These are phyloP conservation scores for Polydrusus tereticollis DNA, from an alignment of 2,888 invertebrate genomes.

Conservation along the genomic window DNA sequence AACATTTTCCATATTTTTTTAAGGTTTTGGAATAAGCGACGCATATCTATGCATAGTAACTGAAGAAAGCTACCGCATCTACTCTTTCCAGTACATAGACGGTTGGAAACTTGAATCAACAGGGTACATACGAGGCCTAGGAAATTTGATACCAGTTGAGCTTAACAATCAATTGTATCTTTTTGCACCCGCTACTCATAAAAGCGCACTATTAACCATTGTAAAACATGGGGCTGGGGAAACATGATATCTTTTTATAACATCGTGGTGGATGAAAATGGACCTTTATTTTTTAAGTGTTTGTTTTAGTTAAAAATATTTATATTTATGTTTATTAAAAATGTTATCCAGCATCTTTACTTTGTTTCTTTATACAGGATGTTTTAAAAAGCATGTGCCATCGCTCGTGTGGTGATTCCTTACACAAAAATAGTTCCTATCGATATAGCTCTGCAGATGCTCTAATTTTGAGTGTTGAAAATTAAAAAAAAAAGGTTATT, in stretches of 20 bases:
- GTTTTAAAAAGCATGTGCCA: too few relatives aligned
- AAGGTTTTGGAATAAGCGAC: slow-evolving; percentile 61
- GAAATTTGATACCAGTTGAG: slow-evolving; percentile 60
- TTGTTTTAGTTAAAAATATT: slow-evolving; percentile 14
- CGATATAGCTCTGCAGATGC: too few relatives aligned
- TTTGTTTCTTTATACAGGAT: too few relatives aligned
- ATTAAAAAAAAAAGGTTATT: too few relatives aligned
- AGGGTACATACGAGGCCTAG: slow-evolving; percentile 61
- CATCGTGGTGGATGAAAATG: not conserved
- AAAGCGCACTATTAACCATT: slow-evolving; percentile 59
- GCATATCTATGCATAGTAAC: slow-evolving; percentile 61
- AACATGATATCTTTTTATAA: slow-evolving; percentile 25
- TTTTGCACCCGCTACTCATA: slow-evolving; percentile 59
- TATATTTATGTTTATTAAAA: slow-evolving; percentile 12
- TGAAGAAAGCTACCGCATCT: slow-evolving; percentile 60
- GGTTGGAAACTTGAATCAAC: slow-evolving; percentile 62
- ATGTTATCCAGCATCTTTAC: too few relatives aligned
- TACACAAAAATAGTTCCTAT: too few relatives aligned
- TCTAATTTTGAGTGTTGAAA: too few relatives aligned
- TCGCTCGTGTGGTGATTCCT: too few relatives aligned
- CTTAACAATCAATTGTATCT: slow-evolving; percentile 59
- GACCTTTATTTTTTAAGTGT: not conserved
- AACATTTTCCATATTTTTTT: slow-evolving; percentile 37
- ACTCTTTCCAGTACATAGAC: slow-evolving; percentile 60
- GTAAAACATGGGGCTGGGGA: slow-evolving; percentile 59